phyloP scores from a whole-genome alignment of 2,113 vertebrate species.

The Blennius ocellaris region DNA sequence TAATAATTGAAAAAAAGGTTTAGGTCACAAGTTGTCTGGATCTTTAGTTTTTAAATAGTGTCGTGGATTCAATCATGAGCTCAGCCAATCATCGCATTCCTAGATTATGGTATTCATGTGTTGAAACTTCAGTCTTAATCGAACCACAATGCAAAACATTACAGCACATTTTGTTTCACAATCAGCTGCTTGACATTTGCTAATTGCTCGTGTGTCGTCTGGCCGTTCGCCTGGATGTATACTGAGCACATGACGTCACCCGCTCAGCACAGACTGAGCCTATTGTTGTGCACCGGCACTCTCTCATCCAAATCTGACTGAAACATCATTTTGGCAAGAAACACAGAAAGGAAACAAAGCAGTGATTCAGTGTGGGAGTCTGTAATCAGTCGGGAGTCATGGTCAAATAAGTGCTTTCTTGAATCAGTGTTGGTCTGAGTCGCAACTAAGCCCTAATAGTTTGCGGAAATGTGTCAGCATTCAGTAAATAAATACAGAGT shows the following conservation, averaged over 20 bases:
- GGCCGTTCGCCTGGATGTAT: constrained; percentile 3
- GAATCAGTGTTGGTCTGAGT: constrained; percentile 19
- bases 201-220: constrained; percentile 4
- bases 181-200: not conserved
- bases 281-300: constrained; percentile 16
- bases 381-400: constrained; percentile 40
- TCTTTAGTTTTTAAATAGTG: no score
- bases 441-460: constrained; percentile 18
- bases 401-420: constrained; percentile 48
- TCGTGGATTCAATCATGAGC: no score
- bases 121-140: not conserved
- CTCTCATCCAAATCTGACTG: constrained; percentile 9
- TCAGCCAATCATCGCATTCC: no score
- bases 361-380: constrained; percentile 24
- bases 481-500: constrained; percentile 13
- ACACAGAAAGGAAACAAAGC: constrained; percentile 43
- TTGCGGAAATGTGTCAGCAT: constrained; percentile 1
- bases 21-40: no score
- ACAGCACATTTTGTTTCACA: not conserved
- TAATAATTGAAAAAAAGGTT: no score
- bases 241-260: constrained; percentile 50
- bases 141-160: not conserved
- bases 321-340: constrained; percentile 37
- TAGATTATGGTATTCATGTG: not conserved
- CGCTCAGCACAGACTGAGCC: not conserved